Percentiles rank a stretch among this genome's conserved stretches.
Conservation (phyloP, 2,113 vertebrate genomes). For the Larimichthys polyactis region DNA sequence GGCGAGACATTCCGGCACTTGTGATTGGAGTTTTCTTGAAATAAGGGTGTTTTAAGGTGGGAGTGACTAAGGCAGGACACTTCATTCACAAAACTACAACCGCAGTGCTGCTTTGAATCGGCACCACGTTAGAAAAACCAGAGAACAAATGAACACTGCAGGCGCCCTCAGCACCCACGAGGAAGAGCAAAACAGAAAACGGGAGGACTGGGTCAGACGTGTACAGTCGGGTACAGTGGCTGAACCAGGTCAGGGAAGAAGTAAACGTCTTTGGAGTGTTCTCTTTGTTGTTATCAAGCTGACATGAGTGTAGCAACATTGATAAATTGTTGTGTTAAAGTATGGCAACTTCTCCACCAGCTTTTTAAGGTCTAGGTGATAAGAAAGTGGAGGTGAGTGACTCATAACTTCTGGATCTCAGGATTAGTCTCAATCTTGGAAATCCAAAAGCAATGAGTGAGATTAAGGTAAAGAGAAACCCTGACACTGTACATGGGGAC, state of each 20-base stretch:
- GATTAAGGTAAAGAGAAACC: constrained; percentile 62
- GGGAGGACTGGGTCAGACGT: constrained; percentile 48
- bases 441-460: constrained; percentile 60
- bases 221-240: constrained; percentile 38
- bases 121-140: constrained; percentile 29
- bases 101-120: constrained; percentile 41
- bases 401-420: constrained; percentile 52
- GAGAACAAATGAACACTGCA: constrained; percentile 34
- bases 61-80: constrained; percentile 75
- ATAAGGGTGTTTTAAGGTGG: constrained; percentile 47
- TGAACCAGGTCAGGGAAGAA: constrained; percentile 66
- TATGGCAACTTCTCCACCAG: constrained; percentile 66
- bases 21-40: constrained; percentile 80
- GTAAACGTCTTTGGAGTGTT: constrained; percentile 79
- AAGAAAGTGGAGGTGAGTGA: constrained; percentile 57
- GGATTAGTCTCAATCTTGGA: constrained; percentile 27
- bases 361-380: constrained; percentile 79
- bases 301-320: constrained; percentile 47
- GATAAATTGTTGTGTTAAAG: constrained; percentile 46
- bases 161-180: constrained; percentile 45
- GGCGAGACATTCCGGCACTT: constrained; percentile 86
- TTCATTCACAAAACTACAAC: constrained; percentile 54
- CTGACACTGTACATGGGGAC: constrained; percentile 63
- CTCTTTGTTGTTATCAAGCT: constrained; percentile 50
- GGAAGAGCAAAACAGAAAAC: constrained; percentile 31